phyloP scores from a whole-genome alignment of 2,113 vertebrate species.

The Hypomesus transpacificus region DNA sequence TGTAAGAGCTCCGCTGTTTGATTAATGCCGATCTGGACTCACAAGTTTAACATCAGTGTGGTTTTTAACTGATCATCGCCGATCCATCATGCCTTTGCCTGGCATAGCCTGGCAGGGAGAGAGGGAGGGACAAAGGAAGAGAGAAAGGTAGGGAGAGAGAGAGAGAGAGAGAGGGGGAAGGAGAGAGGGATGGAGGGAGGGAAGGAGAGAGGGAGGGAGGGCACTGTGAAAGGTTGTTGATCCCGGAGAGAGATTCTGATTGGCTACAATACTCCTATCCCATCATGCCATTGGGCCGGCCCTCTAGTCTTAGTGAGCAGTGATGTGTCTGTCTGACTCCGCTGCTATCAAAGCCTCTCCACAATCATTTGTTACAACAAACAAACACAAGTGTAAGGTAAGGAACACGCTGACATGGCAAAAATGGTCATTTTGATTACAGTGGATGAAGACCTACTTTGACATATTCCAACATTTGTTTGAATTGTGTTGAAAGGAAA shows the following conservation, averaged over 20 bases:
- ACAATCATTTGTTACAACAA: constrained; percentile 56
- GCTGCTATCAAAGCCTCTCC: constrained; percentile 65
- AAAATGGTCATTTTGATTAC: constrained; percentile 40
- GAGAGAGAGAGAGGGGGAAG: no score
- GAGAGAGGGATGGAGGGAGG: no score
- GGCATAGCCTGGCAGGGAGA: no score
- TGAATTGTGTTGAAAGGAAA: neutral
- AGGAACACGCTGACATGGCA: constrained; percentile 34
- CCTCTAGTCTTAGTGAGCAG: constrained; percentile 56
- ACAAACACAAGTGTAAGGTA: constrained; percentile 9
- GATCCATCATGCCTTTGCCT: constrained; percentile 66
- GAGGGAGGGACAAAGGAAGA: no score
- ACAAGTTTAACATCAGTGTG: constrained; percentile 98
- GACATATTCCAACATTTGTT: neutral
- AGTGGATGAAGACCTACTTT: neutral
- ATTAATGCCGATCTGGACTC: constrained; percentile 98
- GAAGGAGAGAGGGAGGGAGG: no score
- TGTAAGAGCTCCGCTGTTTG: constrained; percentile 77
- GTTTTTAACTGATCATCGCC: constrained; percentile 92
- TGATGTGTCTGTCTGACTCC: constrained; percentile 55
- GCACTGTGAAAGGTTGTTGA: constrained; percentile 20
- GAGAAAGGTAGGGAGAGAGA: no score
- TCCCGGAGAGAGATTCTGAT: constrained; percentile 50
- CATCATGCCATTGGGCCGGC: constrained; percentile 50
- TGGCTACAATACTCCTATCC: constrained; percentile 56